Conservation (phyloP, 1,140 invertebrate species). For the Saccostrea cuccullata region DNA sequence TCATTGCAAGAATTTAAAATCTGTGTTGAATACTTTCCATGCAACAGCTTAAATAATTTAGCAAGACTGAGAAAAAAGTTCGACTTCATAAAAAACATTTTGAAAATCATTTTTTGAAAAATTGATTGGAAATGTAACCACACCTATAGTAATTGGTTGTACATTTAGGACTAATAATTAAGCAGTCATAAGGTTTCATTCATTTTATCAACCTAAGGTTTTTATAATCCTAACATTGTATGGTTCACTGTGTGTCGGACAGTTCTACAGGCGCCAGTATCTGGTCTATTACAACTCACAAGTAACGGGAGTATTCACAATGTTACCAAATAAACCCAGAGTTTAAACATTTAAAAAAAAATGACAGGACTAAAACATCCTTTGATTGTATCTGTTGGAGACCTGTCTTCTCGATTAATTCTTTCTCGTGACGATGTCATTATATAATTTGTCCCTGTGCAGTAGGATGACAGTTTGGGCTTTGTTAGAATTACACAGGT, state of each 20-base stretch:
- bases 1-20: no score
- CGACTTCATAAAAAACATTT: no score
- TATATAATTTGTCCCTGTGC: constrained; percentile 4
- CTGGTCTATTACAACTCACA: neutral
- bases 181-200: neutral
- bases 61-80: no score
- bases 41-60: no score
- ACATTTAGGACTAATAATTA: neutral
- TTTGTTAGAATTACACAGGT: constrained; percentile 9
- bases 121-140: neutral
- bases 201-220: neutral
- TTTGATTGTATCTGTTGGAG: neutral
- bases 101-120: neutral
- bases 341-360: neutral
- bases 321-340: neutral
- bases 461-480: neutral
- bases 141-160: neutral
- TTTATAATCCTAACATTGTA: neutral
- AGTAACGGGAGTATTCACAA: neutral
- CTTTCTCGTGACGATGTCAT: neutral
- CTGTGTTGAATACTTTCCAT: no score
- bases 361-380: neutral
- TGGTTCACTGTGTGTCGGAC: neutral
- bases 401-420: neutral
- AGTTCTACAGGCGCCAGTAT: neutral